phyloP scores from a whole-genome alignment of 35 echinoderm and acorn worm species.

The Stichopus chloronotus region DNA sequence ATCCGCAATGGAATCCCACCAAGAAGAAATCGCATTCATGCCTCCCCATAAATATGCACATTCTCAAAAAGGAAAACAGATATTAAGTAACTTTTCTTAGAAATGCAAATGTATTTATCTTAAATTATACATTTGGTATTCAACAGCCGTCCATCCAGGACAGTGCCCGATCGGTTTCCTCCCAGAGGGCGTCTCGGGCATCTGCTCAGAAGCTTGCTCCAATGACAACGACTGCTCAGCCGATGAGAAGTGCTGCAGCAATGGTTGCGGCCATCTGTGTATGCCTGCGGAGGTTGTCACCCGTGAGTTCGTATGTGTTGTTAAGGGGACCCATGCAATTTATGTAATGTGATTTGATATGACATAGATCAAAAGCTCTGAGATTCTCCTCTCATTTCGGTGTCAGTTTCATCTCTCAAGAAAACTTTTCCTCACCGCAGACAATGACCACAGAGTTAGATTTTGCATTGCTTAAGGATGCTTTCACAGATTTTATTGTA shows the following conservation, averaged over 20 bases:
- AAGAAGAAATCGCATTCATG: too few relatives aligned
- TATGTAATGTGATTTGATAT: background rate
- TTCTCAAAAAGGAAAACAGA: too few relatives aligned
- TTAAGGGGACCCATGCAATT: background rate
- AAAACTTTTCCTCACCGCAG: background rate
- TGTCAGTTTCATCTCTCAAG: too few relatives aligned
- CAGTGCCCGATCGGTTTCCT: constrained; percentile 32
- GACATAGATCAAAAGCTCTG: too few relatives aligned
- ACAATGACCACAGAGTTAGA: background rate
- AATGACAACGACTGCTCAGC: constrained; percentile 60
- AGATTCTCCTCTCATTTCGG: too few relatives aligned
- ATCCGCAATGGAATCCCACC: too few relatives aligned
- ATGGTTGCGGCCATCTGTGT: constrained; percentile 33
- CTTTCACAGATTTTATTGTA: too few relatives aligned
- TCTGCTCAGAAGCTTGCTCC: constrained; percentile 60
- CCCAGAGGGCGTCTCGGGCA: constrained; percentile 38
- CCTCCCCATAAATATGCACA: too few relatives aligned
- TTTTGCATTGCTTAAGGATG: too few relatives aligned
- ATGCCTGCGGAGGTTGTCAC: background rate
- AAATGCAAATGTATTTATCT: too few relatives aligned
- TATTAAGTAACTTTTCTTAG: too few relatives aligned
- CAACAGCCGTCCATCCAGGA: constrained; percentile 34
- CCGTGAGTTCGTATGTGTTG: background rate
- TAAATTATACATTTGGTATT: background rate
- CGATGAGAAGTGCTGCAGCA: constrained; percentile 68